Base-by-base conservation (phyloP, 1,140 invertebrate genomes). In the Eumeta japonica region DNA sequence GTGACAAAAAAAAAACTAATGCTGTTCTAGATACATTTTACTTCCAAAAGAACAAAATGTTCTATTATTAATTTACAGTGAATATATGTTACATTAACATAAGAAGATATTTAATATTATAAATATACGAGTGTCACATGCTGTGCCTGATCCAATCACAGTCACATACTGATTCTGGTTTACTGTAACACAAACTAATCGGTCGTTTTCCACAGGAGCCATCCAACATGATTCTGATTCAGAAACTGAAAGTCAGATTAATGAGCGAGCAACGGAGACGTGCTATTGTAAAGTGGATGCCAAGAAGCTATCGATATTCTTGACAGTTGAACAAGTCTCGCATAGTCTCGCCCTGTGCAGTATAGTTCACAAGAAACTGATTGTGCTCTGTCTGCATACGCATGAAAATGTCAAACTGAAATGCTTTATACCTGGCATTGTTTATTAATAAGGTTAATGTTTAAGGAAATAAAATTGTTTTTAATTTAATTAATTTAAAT, bases 351-450 rank as follows among this genome's bases (percentile, higher is more conserved):
- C 64, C 1, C 37, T 75, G 10, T 76, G 73, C 35, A 71, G 62
- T 42, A 62, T 77, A 16, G 54, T 70, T n/a, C 64, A 77, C 30
- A 74, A 66, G 37, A 67, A 58, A 40, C 33, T 76, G 14, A 56
- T 72, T 1, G 58, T 62, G 24, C 37, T 77, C 30, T 64, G 67
- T 34, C 49, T 77, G 16, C 58, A 73, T 3, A 74, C 71, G 2
- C 57, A 74, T 39, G 66, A 71, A 31, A 63, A 67, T 56, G 62
- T 76, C 1, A 61, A 62, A 13, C 53, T 75, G 35, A 62, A 76
- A 43, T 77, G 70, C 50, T 76, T 73, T 56, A 74, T 77, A 30
- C 66, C 54, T 37, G 66, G 70, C 1, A 76, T 76, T 50, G 60
- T 70, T 4, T 73, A 60, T 58, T 73, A 49, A 52, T 10, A 3